A percentile compares a stretch with the other conserved stretches of the same genome.
Evolutionary conservation across 2,797 vertebrate genomes (phyloP).

Genomic region (Fundulus diaphanus): DNA sequence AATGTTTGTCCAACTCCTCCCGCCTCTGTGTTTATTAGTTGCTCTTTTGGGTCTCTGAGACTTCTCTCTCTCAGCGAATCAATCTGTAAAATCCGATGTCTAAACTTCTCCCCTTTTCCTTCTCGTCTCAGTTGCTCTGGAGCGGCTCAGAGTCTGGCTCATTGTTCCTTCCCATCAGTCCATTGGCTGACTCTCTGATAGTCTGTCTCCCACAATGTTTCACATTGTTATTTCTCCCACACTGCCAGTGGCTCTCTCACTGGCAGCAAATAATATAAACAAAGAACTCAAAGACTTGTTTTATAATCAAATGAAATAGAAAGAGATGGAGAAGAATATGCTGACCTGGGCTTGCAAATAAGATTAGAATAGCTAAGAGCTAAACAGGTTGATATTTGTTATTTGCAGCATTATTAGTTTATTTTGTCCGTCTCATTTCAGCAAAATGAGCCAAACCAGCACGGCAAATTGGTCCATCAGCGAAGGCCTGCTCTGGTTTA

Average conservation of each 20-base stretch:
- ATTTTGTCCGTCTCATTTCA: slow-evolving; percentile 38
- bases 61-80: slow-evolving; percentile 37
- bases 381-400: slow-evolving; percentile 27
- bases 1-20: slow-evolving; percentile 3
- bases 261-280: slow-evolving; percentile 1
- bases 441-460: slow-evolving; percentile 26
- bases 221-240: slow-evolving; percentile 42
- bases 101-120: slow-evolving; percentile 45
- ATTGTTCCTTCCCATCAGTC: slow-evolving; percentile 46
- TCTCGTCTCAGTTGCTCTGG: slow-evolving; percentile 46
- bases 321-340: slow-evolving; percentile 6
- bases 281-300: not conserved
- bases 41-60: slow-evolving; percentile 23
- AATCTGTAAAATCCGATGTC: slow-evolving; percentile 31
- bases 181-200: slow-evolving; percentile 47
- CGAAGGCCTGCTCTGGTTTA: slow-evolving; percentile 12
- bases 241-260: slow-evolving; percentile 12
- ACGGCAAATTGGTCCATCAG: slow-evolving; percentile 36
- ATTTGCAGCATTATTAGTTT: slow-evolving; percentile 29
- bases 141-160: slow-evolving; percentile 36
- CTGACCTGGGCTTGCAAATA: not conserved
- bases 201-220: slow-evolving; percentile 50
- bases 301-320: slow-evolving; percentile 1
- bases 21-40: slow-evolving; percentile 32
- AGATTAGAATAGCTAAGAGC: not conserved